Evolutionary conservation across 2,797 vertebrate genomes (phyloP), one percentile per base, ranked within the genome.

Genomic region (Muscicapa comitata): DNA sequence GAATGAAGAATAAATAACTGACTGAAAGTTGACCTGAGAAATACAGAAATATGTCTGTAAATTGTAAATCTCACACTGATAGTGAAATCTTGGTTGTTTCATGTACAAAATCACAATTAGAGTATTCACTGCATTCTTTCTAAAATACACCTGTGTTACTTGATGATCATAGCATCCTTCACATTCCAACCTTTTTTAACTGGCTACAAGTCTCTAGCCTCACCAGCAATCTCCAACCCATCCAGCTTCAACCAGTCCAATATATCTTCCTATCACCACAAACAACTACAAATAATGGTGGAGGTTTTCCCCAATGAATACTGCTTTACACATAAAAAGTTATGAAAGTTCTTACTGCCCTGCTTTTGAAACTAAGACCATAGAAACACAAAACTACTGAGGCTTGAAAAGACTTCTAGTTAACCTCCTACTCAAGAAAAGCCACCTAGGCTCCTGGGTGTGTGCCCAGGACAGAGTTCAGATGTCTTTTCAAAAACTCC

Each of bases 231-330:
- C 8, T 87, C 29, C 45, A 54, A 38, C 2, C 3, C 25, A 67
- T 33, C 9, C 17, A 80, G 6, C 4, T 87, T 63, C 29, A 63
- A 40, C 2, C 21, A 53, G 9, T 75, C 6, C 8, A 20, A 13
- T 37, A n/a, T 24, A 58, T n/a, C 14, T 53, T 72, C 31, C 11
- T 48, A 18, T 23, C 13, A 72, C 35, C 13, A 53, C 7, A 55
- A 71, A 54, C 1, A 70, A 11, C 38, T 62, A 17, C 13, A 33
- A 37, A 66, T 28, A 16, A 19, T 54, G 8, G 35, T 2, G 0
- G 0, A 1, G 3, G 12, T 24, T 43, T 17, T 9, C 7, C 8
- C 2, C 11, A 33, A 7, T 66, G 16, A 48, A 54, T 4, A 23
- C 12, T 72, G 2, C 4, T 58, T 67, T 54, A n/a, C 28, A 48